Base-by-base conservation (phyloP, 2,888 invertebrate genomes). In the Tetragnatha montana region DNA sequence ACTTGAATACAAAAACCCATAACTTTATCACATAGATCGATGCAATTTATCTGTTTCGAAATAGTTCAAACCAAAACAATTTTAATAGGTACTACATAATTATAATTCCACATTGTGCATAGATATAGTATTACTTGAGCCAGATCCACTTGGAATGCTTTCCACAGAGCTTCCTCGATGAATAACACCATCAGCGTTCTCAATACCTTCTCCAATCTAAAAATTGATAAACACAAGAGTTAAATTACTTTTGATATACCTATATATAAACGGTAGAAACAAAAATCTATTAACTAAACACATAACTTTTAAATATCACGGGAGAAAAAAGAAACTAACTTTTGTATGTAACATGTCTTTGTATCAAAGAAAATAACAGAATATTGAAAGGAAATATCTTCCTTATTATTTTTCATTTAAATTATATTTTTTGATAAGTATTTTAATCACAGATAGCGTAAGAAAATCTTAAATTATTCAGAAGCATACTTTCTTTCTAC, bases 71-170 rank as follows among this genome's bases (percentile, higher is more conserved):
- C 35, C 21, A 6, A 74, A 21, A 74, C 17, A 35, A 8, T 47
- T 74, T 35, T 4, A 35, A 35, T 35, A 35, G 35, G 35, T 35
- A 35, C 2, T 35, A 35, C 35, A 35, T 35, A 2, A 35, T 35
- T 35, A 35, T 35, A 35, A 4, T 35, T 35, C 35, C 35, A 35
- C 35, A 35, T 35, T 35, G 35, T 35, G n/a, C n/a, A n/a, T 35
- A 35, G 35, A 2, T 4, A 35, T 35, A 17, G 12, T 4, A 86
- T 79, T 71, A 87, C 87, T 90, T 49, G 91, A 91, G 35, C 91
- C 92, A 8, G 92, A 92, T 51, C 91, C 92, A 84, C 92, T 92
- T 22, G 91, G 91, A 50, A 91, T 87, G 47, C 91, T 91, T 87
- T 92, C 92, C 8, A 91, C 91, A 10, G 92, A 92, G 71, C 92